phyloP scores from a whole-genome alignment of 2,888 invertebrate species.

The Lycocerus yunnanus region DNA sequence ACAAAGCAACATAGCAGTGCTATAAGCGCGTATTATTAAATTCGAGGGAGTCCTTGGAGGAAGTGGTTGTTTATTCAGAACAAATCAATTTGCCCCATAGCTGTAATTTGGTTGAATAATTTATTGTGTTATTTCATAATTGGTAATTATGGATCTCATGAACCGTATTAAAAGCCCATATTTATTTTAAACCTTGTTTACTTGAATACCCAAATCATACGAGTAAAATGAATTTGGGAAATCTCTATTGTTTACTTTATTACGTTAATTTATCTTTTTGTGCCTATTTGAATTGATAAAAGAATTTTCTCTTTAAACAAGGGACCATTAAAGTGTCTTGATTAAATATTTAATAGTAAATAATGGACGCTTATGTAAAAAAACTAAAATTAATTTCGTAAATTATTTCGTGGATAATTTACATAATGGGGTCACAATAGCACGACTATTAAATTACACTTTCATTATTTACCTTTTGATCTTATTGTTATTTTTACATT shows the following conservation, averaged over 20 bases:
- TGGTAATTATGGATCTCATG: constrained; percentile 16
- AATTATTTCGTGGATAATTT: neutral
- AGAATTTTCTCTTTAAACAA: neutral
- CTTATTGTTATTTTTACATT: neutral
- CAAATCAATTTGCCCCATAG: constrained; percentile 25
- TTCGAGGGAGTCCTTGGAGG: constrained; percentile 24
- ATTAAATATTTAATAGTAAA: neutral
- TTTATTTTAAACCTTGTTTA: constrained; percentile 6
- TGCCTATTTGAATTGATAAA: neutral
- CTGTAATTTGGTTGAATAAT: constrained; percentile 28
- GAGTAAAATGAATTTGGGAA: neutral
- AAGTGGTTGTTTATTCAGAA: constrained; percentile 27
- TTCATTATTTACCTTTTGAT: neutral
- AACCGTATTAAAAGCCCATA: constrained; percentile 2
- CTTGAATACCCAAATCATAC: neutral
- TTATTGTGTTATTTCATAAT: constrained; percentile 20
- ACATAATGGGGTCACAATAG: neutral
- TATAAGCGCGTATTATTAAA: constrained; percentile 27
- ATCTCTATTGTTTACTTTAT: neutral
- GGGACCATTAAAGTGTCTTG: neutral
- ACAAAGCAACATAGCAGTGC: constrained; percentile 25
- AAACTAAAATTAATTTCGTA: neutral
- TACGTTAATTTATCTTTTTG: neutral
- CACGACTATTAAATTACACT: neutral
- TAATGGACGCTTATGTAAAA: neutral